Evolutionary conservation across 2,888 invertebrate genomes (phyloP).

Genomic region (Boloria euphrosyne): DNA sequence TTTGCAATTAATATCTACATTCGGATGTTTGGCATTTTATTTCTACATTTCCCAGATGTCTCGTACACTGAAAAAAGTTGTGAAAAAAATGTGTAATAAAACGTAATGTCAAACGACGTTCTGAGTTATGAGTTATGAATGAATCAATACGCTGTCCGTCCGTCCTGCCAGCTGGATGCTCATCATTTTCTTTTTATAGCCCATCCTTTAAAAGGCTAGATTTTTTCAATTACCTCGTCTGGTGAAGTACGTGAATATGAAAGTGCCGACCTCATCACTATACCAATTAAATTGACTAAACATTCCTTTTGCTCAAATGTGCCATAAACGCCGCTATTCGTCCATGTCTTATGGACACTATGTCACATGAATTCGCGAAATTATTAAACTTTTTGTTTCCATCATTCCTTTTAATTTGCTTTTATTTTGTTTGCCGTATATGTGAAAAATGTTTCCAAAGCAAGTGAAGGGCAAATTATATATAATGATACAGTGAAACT

Average conservation of each 20-base stretch:
- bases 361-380: constrained; percentile 31
- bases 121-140: constrained; percentile 32
- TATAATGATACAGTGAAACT: constrained; percentile 39
- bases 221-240: constrained; percentile 69
- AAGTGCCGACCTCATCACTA: constrained; percentile 50
- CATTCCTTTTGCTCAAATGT: constrained; percentile 53
- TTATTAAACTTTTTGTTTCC: constrained; percentile 32
- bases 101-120: constrained; percentile 29
- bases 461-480: constrained; percentile 29
- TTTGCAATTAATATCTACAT: constrained; percentile 3
- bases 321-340: constrained; percentile 31
- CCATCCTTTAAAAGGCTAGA: constrained; percentile 46
- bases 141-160: constrained; percentile 32
- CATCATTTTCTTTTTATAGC: constrained; percentile 39
- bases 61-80: background rate
- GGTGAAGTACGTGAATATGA: constrained; percentile 60
- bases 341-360: constrained; percentile 36
- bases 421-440: constrained; percentile 35
- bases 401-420: constrained; percentile 26
- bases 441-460: constrained; percentile 29
- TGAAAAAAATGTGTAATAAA: constrained; percentile 19
- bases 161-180: constrained; percentile 38
- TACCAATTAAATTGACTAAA: constrained; percentile 54
- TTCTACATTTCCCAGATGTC: constrained; percentile 6
- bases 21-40: constrained; percentile 5